phyloP scores from a whole-genome alignment of 23 tunicate genomes.

The Trididemnum clinides region DNA sequence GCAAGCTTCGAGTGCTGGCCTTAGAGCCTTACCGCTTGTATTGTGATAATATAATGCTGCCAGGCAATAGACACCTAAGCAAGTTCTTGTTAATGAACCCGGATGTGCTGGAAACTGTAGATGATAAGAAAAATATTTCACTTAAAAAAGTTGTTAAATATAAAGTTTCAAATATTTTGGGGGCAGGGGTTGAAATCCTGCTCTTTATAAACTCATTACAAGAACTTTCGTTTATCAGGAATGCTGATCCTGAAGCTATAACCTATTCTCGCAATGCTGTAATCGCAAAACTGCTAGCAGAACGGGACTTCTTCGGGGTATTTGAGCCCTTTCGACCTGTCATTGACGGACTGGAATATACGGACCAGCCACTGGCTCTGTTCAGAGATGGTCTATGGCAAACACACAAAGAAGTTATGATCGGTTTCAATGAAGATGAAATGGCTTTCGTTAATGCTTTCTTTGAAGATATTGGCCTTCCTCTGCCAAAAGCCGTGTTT shows the following conservation, averaged over 20 bases:
- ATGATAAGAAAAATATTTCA: too few relatives aligned
- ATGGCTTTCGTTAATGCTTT: conserved; percentile 12
- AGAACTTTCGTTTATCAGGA: conserved; percentile 14
- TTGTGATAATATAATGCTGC: too few relatives aligned
- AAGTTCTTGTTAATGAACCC: too few relatives aligned
- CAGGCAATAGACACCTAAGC: too few relatives aligned
- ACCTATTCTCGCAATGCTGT: conserved; percentile 19
- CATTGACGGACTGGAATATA: conserved; percentile 71
- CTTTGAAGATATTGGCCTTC: conserved; percentile 7
- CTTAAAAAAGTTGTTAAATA: too few relatives aligned
- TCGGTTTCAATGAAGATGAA: conserved; percentile 63
- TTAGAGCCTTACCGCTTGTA: too few relatives aligned
- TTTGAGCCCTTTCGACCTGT: conserved; percentile 88
- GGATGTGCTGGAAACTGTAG: too few relatives aligned
- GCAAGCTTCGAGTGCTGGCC: too few relatives aligned
- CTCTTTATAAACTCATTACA: too few relatives aligned
- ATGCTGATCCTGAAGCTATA: conserved; percentile 4
- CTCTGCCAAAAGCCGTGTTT: conserved; percentile 21
- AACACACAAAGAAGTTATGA: conserved; percentile 52
- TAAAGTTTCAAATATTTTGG: too few relatives aligned
- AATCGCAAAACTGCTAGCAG: conserved; percentile 12
- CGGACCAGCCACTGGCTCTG: conserved; percentile 72
- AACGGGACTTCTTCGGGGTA: conserved; percentile 44
- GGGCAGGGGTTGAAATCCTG: too few relatives aligned
- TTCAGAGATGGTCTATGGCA: conserved; percentile 74